Evolutionary conservation across 2,797 vertebrate species (phyloP).

Genomic region (Malacoraja senta): DNA sequence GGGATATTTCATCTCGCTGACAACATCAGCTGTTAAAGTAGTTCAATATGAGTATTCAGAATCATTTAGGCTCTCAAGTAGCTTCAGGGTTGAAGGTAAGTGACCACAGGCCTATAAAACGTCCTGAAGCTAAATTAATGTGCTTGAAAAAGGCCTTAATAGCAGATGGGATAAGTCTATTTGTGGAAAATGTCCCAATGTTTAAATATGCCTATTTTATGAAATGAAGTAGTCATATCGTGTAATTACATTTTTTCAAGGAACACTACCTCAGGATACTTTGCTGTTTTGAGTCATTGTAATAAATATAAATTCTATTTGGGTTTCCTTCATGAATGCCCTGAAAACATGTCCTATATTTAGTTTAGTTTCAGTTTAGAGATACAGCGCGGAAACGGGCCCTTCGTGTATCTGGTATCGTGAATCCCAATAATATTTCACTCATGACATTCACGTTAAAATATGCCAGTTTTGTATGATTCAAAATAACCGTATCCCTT

Average conservation of each 20-base stretch:
- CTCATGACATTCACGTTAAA: background rate
- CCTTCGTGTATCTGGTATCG: background rate
- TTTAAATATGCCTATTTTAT: constrained; percentile 1
- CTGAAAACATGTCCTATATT: background rate
- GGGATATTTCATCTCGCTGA: constrained; percentile 78
- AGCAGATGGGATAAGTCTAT: background rate
- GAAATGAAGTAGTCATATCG: background rate
- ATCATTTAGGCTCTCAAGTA: constrained; percentile 80
- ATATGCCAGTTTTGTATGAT: background rate
- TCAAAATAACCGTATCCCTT: background rate
- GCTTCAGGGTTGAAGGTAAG: constrained; percentile 85
- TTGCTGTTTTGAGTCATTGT: background rate
- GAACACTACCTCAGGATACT: no score
- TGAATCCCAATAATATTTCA: background rate
- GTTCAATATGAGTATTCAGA: constrained; percentile 77
- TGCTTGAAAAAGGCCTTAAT: background rate
- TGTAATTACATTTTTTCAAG: background rate
- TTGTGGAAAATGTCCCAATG: background rate
- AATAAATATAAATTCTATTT: background rate
- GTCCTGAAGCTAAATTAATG: background rate
- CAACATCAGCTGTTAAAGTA: constrained; percentile 60
- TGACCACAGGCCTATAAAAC: constrained; percentile 25
- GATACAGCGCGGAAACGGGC: no score
- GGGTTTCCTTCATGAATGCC: background rate
- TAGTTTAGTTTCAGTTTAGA: no score